phyloP scores from a whole-genome alignment of 2,113 vertebrate genomes.

The Lampris incognitus region DNA sequence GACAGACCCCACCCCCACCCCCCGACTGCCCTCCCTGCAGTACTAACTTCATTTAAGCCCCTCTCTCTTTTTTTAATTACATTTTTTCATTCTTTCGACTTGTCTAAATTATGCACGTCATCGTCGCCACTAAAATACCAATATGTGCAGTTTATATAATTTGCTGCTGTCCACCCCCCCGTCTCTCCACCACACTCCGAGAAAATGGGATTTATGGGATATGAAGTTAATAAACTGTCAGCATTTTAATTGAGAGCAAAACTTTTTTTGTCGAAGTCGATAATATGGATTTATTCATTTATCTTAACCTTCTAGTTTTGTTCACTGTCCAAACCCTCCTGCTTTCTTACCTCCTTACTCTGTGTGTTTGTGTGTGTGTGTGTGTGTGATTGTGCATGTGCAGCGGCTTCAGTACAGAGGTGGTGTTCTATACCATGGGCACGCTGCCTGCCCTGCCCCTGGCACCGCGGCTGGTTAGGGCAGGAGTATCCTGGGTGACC shows the following conservation, averaged over 20 bases:
- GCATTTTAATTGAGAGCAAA: background rate
- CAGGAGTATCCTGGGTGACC: slow-evolving; percentile 92
- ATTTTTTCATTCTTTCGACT: background rate
- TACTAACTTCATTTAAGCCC: background rate
- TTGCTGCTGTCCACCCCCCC: background rate
- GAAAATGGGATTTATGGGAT: background rate
- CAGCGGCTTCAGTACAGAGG: slow-evolving; percentile 95
- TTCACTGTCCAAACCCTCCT: background rate
- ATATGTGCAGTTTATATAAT: background rate
- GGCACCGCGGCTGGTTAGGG: slow-evolving; percentile 90
- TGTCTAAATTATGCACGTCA: background rate
- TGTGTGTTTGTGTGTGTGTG: slow-evolving; percentile 1
- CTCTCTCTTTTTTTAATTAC: background rate
- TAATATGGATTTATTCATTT: background rate
- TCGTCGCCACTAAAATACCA: background rate
- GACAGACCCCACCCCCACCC: background rate
- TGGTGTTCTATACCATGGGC: slow-evolving; percentile 93
- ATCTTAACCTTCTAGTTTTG: background rate
- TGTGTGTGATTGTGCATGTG: slow-evolving; percentile 23
- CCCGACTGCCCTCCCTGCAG: background rate
- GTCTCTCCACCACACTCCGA: background rate
- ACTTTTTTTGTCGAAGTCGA: background rate
- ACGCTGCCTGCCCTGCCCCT: slow-evolving; percentile 92
- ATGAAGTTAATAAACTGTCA: background rate
- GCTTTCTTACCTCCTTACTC: background rate